These are phyloP conservation scores for Oreocharis arfaki DNA, from an alignment of 2,113 vertebrate species.

Conservation along the genomic window DNA sequence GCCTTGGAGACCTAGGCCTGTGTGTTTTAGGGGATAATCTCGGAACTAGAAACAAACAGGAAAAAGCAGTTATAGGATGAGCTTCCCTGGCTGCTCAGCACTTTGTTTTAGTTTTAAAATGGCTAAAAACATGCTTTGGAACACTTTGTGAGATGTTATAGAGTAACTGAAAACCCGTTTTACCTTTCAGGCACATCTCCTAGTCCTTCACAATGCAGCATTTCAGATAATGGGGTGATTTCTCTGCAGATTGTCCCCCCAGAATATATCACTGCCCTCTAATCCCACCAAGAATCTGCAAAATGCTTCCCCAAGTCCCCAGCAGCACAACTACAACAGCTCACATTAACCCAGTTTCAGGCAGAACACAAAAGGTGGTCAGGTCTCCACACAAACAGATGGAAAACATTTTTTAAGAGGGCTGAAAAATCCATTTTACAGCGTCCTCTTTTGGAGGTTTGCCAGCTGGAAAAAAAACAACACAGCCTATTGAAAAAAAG, in stretches of 20 bases:
- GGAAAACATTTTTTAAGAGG: not conserved
- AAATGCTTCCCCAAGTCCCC: not conserved
- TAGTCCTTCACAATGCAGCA: not conserved
- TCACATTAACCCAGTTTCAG: constrained; percentile 34
- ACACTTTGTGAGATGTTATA: not conserved
- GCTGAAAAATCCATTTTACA: constrained; percentile 49
- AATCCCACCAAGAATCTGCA: not conserved
- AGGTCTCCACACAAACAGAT: constrained; percentile 19
- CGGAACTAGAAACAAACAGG: constrained; percentile 72
- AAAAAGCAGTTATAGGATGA: constrained; percentile 17
- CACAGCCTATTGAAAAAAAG: not conserved
- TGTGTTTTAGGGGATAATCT: constrained; percentile 83
- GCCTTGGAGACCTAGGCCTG: constrained; percentile 94
- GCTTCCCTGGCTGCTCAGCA: not conserved
- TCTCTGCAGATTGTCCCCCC: not conserved
- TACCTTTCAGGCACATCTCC: constrained; percentile 32
- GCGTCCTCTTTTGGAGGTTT: constrained; percentile 26
- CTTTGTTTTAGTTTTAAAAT: not conserved
- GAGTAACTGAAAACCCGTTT: not conserved
- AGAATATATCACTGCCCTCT: not conserved
- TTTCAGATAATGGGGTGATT: not conserved
- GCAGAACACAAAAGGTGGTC: constrained; percentile 41
- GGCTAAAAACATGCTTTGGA: constrained; percentile 28
- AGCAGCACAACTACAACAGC: not conserved
- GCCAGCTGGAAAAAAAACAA: constrained; percentile 45